Percentiles rank a stretch among this genome's conserved stretches.
phyloP scores from a whole-genome alignment of 1,140 invertebrate species.

The Drosophila punjabiensis region DNA sequence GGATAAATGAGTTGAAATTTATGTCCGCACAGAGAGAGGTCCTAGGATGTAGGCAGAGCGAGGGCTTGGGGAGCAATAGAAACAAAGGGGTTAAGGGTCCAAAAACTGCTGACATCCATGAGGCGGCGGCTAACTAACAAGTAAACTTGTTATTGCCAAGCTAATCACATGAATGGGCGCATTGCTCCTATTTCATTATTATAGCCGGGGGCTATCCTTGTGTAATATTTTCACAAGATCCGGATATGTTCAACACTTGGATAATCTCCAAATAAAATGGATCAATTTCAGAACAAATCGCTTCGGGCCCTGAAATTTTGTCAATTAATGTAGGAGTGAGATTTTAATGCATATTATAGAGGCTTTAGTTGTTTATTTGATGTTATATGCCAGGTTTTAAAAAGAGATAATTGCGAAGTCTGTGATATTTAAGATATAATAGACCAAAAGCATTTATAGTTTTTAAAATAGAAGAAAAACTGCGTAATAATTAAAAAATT shows the following conservation, averaged over 20 bases:
- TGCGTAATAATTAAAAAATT: neutral
- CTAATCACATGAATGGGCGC: slow-evolving; percentile 57
- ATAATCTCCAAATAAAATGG: neutral
- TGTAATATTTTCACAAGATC: neutral
- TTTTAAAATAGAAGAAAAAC: neutral
- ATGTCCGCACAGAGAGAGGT: slow-evolving; percentile 34
- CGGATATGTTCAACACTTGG: neutral
- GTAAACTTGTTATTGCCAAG: slow-evolving; percentile 64
- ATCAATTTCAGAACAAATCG: neutral
- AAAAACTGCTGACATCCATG: slow-evolving; percentile 56
- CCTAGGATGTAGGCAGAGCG: neutral
- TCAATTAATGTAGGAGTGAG: neutral
- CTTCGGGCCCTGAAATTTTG: neutral
- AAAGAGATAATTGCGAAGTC: neutral
- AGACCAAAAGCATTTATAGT: neutral
- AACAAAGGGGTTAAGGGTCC: slow-evolving; percentile 7
- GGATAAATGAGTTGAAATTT: slow-evolving; percentile 71
- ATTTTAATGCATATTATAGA: neutral
- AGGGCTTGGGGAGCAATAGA: neutral
- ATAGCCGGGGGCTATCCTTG: neutral
- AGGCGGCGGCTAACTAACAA: slow-evolving; percentile 39
- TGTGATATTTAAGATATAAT: neutral
- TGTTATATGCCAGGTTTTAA: too few relatives aligned
- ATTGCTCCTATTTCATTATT: slow-evolving; percentile 53
- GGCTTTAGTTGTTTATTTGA: neutral